These are phyloP conservation scores for Anarsia innoxiella DNA, from an alignment of 2,888 invertebrate genomes.

Conservation along the genomic window DNA sequence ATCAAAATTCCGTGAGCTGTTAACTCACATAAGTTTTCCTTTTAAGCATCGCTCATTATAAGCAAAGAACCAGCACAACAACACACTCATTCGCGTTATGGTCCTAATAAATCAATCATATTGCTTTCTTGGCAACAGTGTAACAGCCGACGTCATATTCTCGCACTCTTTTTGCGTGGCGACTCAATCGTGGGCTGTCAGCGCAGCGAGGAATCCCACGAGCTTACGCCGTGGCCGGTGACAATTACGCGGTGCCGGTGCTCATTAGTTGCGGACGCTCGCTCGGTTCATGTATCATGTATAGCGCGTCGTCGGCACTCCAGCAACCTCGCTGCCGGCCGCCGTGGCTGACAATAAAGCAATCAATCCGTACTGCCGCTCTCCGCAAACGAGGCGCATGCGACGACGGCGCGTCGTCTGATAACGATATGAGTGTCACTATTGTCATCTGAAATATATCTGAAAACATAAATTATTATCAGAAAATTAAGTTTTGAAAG, in stretches of 20 bases:
- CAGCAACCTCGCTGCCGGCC: constrained; percentile 40
- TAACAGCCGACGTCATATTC: constrained; percentile 43
- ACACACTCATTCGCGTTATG: constrained; percentile 36
- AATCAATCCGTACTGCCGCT: constrained; percentile 61
- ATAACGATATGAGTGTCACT: constrained; percentile 28
- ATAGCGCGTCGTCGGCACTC: constrained; percentile 53
- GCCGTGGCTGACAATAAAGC: constrained; percentile 66
- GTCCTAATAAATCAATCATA: constrained; percentile 46
- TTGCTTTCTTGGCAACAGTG: constrained; percentile 30
- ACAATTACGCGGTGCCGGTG: constrained; percentile 58
- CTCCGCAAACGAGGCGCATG: constrained; percentile 49
- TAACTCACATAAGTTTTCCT: constrained; percentile 3
- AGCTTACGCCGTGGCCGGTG: constrained; percentile 39
- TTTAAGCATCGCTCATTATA: constrained; percentile 20
- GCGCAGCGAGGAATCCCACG: constrained; percentile 33
- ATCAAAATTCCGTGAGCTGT: constrained; percentile 8
- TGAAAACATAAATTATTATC: no score
- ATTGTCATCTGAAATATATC: constrained; percentile 17
- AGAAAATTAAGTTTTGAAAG: constrained; percentile 16
- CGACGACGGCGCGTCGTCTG: constrained; percentile 29
- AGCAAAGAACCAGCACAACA: constrained; percentile 25
- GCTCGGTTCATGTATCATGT: constrained; percentile 68
- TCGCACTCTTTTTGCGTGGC: constrained; percentile 40
- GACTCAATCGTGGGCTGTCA: constrained; percentile 42
- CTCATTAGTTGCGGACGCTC: constrained; percentile 59